Evolutionary conservation across 2,888 invertebrate species (phyloP).

Genomic region (Brenthis hecate): DNA sequence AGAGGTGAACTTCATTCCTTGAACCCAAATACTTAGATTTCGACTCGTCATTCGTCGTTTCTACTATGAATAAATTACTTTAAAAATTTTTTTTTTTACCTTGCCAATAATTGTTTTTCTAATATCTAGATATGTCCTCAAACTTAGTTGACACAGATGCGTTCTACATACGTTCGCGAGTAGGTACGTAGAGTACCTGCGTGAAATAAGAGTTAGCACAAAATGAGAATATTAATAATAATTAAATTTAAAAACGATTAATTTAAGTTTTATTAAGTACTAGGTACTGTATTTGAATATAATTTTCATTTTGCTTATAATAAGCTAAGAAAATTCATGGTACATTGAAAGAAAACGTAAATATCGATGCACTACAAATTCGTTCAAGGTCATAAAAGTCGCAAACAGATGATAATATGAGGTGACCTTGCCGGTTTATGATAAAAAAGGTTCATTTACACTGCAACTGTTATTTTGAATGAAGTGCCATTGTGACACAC

Average conservation of each 20-base stretch:
- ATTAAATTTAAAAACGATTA: no score
- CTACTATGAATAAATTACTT: neutral
- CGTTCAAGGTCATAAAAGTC: constrained; percentile 39
- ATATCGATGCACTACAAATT: neutral
- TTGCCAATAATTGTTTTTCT: constrained; percentile 8
- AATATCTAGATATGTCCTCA: constrained; percentile 46
- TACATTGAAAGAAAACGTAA: neutral
- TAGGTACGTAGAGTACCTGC: neutral
- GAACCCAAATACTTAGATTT: no score
- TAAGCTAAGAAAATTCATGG: neutral
- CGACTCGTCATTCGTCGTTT: neutral
- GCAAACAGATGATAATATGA: constrained; percentile 60
- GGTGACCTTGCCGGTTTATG: constrained; percentile 74
- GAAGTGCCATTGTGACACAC: constrained; percentile 69
- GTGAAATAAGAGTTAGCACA: neutral
- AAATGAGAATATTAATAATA: no score
- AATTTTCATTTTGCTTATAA: no score
- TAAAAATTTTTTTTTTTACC: neutral
- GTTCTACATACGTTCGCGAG: constrained; percentile 55
- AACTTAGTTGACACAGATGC: constrained; percentile 68
- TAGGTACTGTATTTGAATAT: no score
- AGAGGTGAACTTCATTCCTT: no score
- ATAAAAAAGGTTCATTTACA: constrained; percentile 81
- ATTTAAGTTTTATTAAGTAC: no score
- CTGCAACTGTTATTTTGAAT: constrained; percentile 74